Base-by-base conservation (phyloP, 64 coral and sea anemone genomes). In the Montipora foliosa region DNA sequence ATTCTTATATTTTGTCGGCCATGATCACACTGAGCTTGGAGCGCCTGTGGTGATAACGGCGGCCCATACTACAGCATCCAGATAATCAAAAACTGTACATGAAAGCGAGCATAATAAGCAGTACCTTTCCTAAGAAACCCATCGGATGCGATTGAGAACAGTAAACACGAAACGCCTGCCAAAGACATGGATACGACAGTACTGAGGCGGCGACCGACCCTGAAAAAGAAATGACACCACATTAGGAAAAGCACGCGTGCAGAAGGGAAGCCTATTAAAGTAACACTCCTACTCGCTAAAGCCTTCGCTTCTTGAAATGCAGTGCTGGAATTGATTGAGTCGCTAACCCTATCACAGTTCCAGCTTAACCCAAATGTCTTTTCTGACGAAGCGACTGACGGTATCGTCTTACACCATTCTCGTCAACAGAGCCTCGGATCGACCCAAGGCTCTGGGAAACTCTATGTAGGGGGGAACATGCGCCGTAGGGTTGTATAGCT, bases 121-220 rank as follows among this genome's bases (percentile, higher is more conserved):
- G 57, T 78, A 93, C 92, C 92, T 93, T 83, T 22, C 49, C 45
- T 55, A 16, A 93, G 16, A 80, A 93, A 93, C 15, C 64, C 92
- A 93, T 55, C n/a, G 15, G 92, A 93, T 2, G 83, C 84, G 55
- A 81, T 51, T 8, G 92, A 87, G 76, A 94, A 91, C 10, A 96
- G 68, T 15, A 96, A 78, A 78, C 91, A 94, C 10, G 93, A 22
- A 46, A 90, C 53, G 5, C 95, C 95, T 14, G 84, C 87, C 2
- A 89, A 77, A 24, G 79, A 48, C 76, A 94, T 87, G 44, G 72
- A 89, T 52, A 96, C 20, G 29, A 80, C 60, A 47, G 95, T 75
- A 6, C 74, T 75, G 9, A 91, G 15, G 55, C 95, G 95, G 13
- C 95, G 87, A 47, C 92, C 95, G 25, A 19, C 19, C 78, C 95